A percentile compares a stretch with the other conserved stretches of the same genome.
phyloP scores from a whole-genome alignment of 2,888 invertebrate species.

The Leptopilina myrica region DNA sequence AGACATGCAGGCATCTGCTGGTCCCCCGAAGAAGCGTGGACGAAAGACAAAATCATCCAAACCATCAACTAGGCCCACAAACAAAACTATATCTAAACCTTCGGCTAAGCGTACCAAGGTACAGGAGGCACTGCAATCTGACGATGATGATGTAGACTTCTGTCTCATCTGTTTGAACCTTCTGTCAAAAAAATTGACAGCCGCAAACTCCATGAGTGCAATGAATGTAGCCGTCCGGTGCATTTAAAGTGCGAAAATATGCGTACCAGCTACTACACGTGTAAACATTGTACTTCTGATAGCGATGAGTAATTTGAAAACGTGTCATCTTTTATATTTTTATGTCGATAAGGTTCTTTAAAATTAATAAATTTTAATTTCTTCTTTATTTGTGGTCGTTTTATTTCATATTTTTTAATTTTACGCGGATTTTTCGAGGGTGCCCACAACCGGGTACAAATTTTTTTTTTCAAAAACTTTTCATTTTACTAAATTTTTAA shows the following conservation, averaged over 20 bases:
- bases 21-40: slow-evolving; percentile 3
- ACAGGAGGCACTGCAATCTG: neutral
- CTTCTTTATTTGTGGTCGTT: no score
- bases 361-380: no score
- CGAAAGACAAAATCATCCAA: neutral
- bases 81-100: neutral
- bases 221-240: neutral
- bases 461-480: no score
- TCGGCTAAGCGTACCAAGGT: neutral
- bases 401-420: no score
- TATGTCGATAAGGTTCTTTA: no score
- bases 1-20: neutral
- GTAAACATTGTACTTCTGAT: slow-evolving; percentile 11
- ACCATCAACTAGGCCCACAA: neutral
- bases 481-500: no score
- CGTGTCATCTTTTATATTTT: neutral
- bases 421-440: no score
- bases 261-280: neutral
- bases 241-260: slow-evolving; percentile 23
- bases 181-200: neutral
- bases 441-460: no score
- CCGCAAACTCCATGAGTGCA: slow-evolving; percentile 7
- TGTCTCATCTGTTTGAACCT: slow-evolving; percentile 21
- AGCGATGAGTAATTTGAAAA: neutral
- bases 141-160: slow-evolving; percentile 15